Evolutionary conservation across 2,113 vertebrate species (phyloP).

Genomic region (Balaenoptera acutorostrata): DNA sequence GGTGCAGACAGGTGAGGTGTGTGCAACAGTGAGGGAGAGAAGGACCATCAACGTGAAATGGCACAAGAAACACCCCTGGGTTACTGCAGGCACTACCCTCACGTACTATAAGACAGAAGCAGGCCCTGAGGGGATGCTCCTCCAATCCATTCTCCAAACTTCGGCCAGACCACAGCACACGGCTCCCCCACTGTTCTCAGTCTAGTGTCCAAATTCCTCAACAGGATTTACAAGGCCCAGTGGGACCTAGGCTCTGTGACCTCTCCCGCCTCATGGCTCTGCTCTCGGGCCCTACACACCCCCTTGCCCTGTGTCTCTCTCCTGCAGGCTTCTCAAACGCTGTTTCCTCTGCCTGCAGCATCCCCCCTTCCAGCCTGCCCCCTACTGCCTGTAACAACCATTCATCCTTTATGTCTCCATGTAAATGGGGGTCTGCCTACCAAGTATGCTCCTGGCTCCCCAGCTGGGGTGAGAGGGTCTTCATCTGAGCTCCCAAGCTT

Average conservation of each 20-base stretch:
- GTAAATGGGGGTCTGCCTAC: neutral
- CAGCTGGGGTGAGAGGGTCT: neutral
- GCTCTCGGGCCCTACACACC: neutral
- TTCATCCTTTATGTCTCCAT: neutral
- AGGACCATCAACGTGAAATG: fast-evolving
- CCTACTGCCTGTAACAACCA: neutral
- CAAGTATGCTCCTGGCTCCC: too few relatives aligned
- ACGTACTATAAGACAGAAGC: neutral
- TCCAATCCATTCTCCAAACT: neutral
- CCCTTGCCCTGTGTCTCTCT: neutral
- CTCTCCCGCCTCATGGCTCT: neutral
- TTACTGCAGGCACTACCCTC: neutral
- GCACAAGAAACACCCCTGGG: neutral
- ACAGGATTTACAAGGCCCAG: neutral
- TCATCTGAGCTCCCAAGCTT: neutral
- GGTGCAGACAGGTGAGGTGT: neutral
- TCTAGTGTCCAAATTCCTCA: neutral
- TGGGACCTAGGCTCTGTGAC: neutral
- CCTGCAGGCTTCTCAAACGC: neutral
- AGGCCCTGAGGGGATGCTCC: fast-evolving
- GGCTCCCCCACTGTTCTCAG: neutral
- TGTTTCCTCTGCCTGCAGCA: neutral
- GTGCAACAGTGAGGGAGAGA: too few relatives aligned
- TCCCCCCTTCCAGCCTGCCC: neutral
- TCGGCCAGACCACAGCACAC: fast-evolving